phyloP scores from a whole-genome alignment of 2,113 vertebrate species.

The Scomber scombrus region DNA sequence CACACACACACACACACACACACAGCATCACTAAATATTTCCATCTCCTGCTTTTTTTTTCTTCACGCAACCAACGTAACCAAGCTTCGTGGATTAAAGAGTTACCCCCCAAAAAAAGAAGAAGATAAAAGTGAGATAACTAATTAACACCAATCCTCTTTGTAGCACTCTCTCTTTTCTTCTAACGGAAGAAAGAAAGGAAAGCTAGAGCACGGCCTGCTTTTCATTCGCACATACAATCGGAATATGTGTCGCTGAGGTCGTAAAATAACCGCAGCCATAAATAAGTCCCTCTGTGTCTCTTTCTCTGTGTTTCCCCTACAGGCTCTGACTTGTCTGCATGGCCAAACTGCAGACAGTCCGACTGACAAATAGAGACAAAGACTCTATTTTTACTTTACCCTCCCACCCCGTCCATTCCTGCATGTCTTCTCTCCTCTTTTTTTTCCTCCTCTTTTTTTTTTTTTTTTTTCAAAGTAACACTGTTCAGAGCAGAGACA shows the following conservation, averaged over 20 bases:
- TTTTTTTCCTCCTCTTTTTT: not conserved
- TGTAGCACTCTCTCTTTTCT: not conserved
- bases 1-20: constrained; percentile 31
- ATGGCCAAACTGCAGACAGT: constrained; percentile 57
- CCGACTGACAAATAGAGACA: constrained; percentile 67
- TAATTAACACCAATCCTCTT: not conserved
- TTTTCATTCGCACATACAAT: constrained; percentile 58
- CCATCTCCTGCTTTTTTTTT: not conserved
- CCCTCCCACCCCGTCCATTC: constrained; percentile 39
- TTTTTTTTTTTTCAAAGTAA: too few relatives aligned
- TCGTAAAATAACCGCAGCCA: constrained; percentile 68
- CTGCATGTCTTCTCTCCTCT: not conserved
- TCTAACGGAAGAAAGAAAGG: not conserved
- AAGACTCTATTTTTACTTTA: constrained; percentile 78
- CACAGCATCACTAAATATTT: not conserved
- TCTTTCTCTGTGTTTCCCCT: constrained; percentile 41
- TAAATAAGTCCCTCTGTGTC: constrained; percentile 63
- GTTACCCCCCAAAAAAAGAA: not conserved
- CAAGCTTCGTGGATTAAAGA: not conserved
- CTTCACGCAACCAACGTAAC: not conserved
- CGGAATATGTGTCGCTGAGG: constrained; percentile 63
- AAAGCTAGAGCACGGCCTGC: constrained; percentile 7
- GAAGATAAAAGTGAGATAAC: not conserved
- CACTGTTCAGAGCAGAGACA: constrained; percentile 20
- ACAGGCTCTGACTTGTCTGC: constrained; percentile 65